Evolutionary conservation across 2,113 vertebrate genomes (phyloP), one percentile per base, ranked within the genome.

Genomic region (Haemorhous mexicanus): DNA sequence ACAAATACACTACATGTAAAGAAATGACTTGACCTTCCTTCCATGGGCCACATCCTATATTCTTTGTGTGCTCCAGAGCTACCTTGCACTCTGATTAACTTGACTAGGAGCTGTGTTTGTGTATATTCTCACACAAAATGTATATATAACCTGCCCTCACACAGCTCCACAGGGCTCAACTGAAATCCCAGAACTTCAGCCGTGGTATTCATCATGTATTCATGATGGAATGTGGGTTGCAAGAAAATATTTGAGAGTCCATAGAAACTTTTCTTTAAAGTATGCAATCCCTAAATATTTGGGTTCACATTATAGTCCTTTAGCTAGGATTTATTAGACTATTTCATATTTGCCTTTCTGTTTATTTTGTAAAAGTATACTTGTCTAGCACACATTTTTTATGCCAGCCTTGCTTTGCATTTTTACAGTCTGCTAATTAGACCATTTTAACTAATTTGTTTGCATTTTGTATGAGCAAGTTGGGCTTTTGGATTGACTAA

Each of bases 361-460:
- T 88, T 95, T 91, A 55, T 96, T 97, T 96, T 96, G 88, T 93
- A 87, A 95, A 95, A 75, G 87, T 93, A 87, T 93, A 94, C 95
- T 96, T 90, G 95, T 94, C 95, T 96, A 95, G 94, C 83, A 94
- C 84, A 91, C 97, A 96, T 93, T 97, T 97, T 97, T 97, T 97
- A 97, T 98, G 97, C 98, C 97, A 98, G 98, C 97, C 95, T 98
- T 96, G 98, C 97, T 98, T 98, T 98, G 98, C 97, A 97, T 98
- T 98, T 98, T 98, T 98, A 98, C 97, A 98, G 97, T 98, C 97
- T 98, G 96, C 97, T 98, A 98, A 98, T 98, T 98, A 98, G 97
- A 98, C 97, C 98, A 98, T 98, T 98, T 98, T 98, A 98, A 98
- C 98, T 98, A 98, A 98, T 98, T 98, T 98, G 98, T 98, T 98